Percentiles rank a stretch among this genome's conserved stretches.
phyloP scores from a whole-genome alignment of 2,113 vertebrate species.

The Sinocyclocheilus anshuiensis region DNA sequence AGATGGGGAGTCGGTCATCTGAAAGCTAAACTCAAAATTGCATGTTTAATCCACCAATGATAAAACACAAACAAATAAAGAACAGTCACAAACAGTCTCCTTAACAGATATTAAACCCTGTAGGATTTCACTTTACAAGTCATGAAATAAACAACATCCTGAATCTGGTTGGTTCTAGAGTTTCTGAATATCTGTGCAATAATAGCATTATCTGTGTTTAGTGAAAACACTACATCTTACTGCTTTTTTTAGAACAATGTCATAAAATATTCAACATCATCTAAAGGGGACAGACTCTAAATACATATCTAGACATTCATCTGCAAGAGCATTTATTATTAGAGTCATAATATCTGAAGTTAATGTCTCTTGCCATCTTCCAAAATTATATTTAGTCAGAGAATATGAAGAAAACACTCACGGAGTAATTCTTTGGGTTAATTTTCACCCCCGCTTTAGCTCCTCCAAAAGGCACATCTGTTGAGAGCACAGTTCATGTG shows the following conservation, averaged over 20 bases:
- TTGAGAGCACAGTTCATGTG: constrained; percentile 56
- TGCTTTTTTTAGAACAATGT: too few species aligned
- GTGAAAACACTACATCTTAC: too few species aligned
- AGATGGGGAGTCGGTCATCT: too few species aligned
- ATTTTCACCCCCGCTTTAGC: constrained; percentile 94
- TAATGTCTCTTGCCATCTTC: background rate
- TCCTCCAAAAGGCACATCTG: constrained; percentile 93
- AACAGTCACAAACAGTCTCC: background rate
- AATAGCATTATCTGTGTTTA: too few species aligned
- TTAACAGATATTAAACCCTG: background rate
- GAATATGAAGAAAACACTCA: constrained; percentile 69
- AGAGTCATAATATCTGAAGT: too few species aligned
- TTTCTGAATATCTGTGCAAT: too few species aligned
- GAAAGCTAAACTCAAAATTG: background rate
- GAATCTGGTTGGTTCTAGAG: too few species aligned
- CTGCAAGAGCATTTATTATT: too few species aligned
- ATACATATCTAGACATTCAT: too few species aligned
- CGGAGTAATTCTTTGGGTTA: constrained; percentile 87
- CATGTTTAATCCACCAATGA: background rate
- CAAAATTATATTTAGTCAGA: background rate
- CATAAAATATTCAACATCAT: too few species aligned
- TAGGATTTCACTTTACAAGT: background rate
- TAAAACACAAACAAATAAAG: background rate
- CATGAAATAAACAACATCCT: background rate
- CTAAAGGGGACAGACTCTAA: background rate